phyloP scores from a whole-genome alignment of 1,140 invertebrate species.

The Epicauta chinensis region DNA sequence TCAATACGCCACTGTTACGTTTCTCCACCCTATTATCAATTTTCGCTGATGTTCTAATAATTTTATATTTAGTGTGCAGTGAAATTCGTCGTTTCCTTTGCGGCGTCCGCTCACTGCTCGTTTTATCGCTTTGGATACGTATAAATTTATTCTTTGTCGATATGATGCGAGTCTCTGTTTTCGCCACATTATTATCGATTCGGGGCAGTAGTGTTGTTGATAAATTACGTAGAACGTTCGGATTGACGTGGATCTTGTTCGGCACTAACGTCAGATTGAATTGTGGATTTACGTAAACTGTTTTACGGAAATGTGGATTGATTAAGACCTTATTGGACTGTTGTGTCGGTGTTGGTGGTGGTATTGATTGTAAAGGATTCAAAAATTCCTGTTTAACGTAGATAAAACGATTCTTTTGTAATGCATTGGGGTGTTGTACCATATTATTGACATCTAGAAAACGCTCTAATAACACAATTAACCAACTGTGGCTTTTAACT shows the following conservation, averaged over 20 bases:
- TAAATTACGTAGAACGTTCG: conserved; percentile 29
- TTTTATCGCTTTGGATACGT: conserved; percentile 8
- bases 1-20: conserved; percentile 15
- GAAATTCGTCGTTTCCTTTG: conserved; percentile 22
- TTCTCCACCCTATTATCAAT: conserved; percentile 5
- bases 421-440: too few species aligned
- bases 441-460: too few species aligned
- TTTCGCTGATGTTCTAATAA: conserved; percentile 13
- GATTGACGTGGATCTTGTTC: conserved; percentile 25
- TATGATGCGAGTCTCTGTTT: conserved; percentile 14
- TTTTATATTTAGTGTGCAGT: conserved; percentile 31
- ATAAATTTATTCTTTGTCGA: conserved; percentile 32
- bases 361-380: neutral
- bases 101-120: neutral
- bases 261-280: conserved; percentile 15
- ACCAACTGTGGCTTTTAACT: too few species aligned
- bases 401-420: conserved; percentile 18
- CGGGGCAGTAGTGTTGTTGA: conserved; percentile 16
- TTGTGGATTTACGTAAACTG: conserved; percentile 37
- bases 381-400: conserved; percentile 29
- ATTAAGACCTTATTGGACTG: conserved; percentile 33
- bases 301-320: conserved; percentile 36
- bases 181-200: conserved; percentile 1
- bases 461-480: too few species aligned
- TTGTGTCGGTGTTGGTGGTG: neutral